Conservation (phyloP, 2,888 invertebrate genomes). For the Punctoribates punctum region DNA sequence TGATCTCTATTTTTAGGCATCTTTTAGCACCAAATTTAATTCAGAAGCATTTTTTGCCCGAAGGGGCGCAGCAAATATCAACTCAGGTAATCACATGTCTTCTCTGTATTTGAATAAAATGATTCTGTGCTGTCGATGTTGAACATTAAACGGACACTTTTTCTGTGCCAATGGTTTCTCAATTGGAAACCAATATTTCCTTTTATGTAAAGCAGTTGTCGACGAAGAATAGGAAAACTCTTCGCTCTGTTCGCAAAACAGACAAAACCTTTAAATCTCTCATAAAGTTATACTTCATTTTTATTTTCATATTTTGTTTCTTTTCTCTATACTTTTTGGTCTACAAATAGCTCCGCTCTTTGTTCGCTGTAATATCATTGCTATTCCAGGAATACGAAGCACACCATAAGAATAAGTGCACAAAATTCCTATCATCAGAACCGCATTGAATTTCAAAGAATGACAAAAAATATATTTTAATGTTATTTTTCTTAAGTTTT, state of each 20-base stretch:
- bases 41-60: slow-evolving; percentile 81
- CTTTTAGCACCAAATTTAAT: slow-evolving; percentile 86
- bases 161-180: neutral
- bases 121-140: neutral
- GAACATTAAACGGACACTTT: slow-evolving; percentile 11
- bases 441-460: neutral
- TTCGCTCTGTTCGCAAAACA: too few species aligned
- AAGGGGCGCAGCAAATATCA: slow-evolving; percentile 75
- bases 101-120: neutral
- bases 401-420: neutral
- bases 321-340: too few species aligned
- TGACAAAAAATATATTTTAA: neutral
- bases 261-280: too few species aligned
- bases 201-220: neutral
- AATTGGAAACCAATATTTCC: neutral
- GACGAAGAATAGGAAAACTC: neutral
- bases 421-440: slow-evolving; percentile 1
- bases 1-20: slow-evolving; percentile 65
- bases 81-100: slow-evolving; percentile 63
- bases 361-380: too few species aligned
- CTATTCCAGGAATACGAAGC: too few species aligned
- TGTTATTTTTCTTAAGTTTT: neutral
- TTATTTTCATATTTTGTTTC: too few species aligned
- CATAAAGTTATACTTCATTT: too few species aligned
- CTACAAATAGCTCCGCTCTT: too few species aligned